Percentiles rank a stretch among this genome's conserved stretches.
phyloP scores from a whole-genome alignment of 2,797 vertebrate species.

The Schizothorax lantsangensis region DNA sequence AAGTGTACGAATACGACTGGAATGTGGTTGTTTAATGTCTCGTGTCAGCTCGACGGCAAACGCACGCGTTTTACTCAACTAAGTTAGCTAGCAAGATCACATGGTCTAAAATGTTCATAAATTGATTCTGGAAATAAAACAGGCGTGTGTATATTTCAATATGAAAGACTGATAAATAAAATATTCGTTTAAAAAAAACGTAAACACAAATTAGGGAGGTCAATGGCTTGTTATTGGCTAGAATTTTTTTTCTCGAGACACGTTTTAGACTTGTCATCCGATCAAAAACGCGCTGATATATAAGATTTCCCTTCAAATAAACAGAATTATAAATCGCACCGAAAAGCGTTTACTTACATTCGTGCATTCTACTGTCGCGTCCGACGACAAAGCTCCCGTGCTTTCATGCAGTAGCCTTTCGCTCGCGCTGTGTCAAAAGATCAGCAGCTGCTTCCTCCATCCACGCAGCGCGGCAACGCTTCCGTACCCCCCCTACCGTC shows the following conservation, averaged over 20 bases:
- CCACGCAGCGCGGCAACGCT: slow-evolving; percentile 87
- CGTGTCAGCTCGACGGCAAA: slow-evolving; percentile 42
- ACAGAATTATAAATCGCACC: neutral
- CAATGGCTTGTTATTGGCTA: slow-evolving; percentile 11
- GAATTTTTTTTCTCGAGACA: neutral
- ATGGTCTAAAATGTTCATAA: slow-evolving; percentile 50
- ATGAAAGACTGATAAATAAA: neutral
- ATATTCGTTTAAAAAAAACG: neutral
- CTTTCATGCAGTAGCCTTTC: slow-evolving; percentile 82
- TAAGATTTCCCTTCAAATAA: neutral
- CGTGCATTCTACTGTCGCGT: slow-evolving; percentile 82
- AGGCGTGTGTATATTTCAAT: neutral
- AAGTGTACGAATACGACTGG: neutral
- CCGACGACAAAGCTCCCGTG: slow-evolving; percentile 73
- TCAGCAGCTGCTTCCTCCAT: slow-evolving; percentile 91
- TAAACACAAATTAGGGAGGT: neutral
- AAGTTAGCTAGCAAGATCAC: slow-evolving; percentile 58
- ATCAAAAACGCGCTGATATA: neutral
- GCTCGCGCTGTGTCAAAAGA: slow-evolving; percentile 86
- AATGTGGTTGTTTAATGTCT: neutral
- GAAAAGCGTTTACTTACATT: slow-evolving; percentile 78
- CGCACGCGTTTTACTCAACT: slow-evolving; percentile 49
- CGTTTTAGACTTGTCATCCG: slow-evolving; percentile 30
- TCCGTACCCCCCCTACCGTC: slow-evolving; percentile 87
- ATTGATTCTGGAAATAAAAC: neutral